These are phyloP conservation scores for Mesorhabditis spiculigera DNA, from an alignment of 2,888 invertebrate species.

Conservation along the genomic window DNA sequence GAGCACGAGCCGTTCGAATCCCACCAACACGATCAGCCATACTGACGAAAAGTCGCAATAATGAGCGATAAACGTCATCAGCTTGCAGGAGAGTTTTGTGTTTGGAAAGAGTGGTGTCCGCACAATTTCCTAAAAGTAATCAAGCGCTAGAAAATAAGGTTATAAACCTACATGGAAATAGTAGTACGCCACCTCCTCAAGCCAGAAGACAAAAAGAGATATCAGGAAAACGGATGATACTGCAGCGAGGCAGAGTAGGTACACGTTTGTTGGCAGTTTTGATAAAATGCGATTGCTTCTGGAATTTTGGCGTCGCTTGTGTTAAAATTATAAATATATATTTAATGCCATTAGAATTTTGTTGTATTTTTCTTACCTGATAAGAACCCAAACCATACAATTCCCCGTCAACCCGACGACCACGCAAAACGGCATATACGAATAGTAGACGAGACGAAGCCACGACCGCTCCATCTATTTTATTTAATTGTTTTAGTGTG, in stretches of 20 bases:
- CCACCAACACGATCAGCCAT: conserved; percentile 53
- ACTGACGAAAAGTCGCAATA: conserved; percentile 52
- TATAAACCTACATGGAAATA: conserved; percentile 34
- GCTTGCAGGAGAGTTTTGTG: conserved; percentile 28
- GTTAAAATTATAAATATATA: conserved; percentile 12
- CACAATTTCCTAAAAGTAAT: background rate
- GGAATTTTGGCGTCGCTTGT: conserved; percentile 6
- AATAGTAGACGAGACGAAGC: conserved; percentile 40
- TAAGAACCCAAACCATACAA: conserved; percentile 51
- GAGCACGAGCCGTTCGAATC: conserved; percentile 46
- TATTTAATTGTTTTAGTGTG: too few species aligned
- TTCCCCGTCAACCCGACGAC: conserved; percentile 53
- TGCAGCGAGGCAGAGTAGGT: conserved; percentile 39
- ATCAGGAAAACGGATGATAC: conserved; percentile 49
- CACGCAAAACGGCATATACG: conserved; percentile 52
- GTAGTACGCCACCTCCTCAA: conserved; percentile 47
- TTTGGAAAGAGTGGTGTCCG: conserved; percentile 9
- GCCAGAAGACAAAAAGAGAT: conserved; percentile 50
- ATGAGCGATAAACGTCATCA: conserved; percentile 46
- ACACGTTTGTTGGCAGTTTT: conserved; percentile 42
- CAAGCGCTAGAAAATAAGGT: background rate
- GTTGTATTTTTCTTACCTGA: conserved; percentile 31
- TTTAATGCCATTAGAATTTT: background rate
- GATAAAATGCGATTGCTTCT: conserved; percentile 50
- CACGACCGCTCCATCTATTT: conserved; percentile 11